These are phyloP conservation scores for Pteromalus puparum DNA, from an alignment of 1,140 invertebrate genomes.

Conservation along the genomic window DNA sequence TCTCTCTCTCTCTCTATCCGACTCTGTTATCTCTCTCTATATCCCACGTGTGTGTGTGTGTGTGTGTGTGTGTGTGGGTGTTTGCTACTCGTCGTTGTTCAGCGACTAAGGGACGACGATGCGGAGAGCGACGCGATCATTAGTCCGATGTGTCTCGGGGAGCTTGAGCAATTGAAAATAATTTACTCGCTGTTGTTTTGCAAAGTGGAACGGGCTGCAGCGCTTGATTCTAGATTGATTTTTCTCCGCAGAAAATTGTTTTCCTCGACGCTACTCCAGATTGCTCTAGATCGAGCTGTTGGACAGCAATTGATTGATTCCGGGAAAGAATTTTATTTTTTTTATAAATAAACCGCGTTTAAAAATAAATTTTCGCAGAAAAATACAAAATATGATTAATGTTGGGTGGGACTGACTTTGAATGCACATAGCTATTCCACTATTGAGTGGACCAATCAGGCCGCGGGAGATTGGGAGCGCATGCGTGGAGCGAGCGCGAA, in stretches of 20 bases:
- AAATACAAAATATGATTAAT: neutral
- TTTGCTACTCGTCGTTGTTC: neutral
- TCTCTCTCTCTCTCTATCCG: neutral
- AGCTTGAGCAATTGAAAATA: constrained; percentile 52
- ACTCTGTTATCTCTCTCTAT: no score
- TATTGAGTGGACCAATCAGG: constrained; percentile 20
- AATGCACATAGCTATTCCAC: neutral
- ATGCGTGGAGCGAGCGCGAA: constrained; percentile 1
- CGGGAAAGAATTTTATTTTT: neutral
- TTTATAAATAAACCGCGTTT: neutral
- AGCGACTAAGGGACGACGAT: neutral
- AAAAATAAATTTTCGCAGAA: neutral
- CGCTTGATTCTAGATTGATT: neutral
- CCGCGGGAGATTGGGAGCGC: neutral
- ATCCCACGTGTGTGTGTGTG: neutral
- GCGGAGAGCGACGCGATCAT: constrained; percentile 37
- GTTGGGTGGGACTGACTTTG: neutral
- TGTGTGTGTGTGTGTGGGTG: neutral
- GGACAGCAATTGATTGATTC: no score
- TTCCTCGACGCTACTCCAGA: neutral
- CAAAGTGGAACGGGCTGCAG: constrained; percentile 32
- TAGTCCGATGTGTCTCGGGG: constrained; percentile 45
- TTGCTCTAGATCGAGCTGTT: neutral
- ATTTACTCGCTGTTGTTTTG: constrained; percentile 48
- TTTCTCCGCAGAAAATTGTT: neutral